Base-by-base conservation (phyloP, 2,888 invertebrate species). In the Orthosia cruda region DNA sequence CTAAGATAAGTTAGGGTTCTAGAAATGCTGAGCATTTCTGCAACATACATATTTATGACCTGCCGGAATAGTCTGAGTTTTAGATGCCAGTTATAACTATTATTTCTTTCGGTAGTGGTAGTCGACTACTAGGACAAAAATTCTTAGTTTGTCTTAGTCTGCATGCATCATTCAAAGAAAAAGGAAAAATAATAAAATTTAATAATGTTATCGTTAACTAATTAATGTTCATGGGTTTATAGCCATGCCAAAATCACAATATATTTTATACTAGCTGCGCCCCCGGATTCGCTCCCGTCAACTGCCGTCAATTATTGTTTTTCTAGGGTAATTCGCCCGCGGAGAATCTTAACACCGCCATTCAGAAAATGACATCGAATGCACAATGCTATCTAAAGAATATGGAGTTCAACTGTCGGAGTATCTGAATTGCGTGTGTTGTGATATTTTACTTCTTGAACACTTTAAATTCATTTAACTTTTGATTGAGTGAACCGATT, bases 11-110 rank as follows among this genome's bases (percentile, higher is more conserved):
- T 69, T 70, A 61, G 49, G 61, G 45, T 54, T 80, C 54, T 75
- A 83, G 62, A 80, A 72, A 83, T 80, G 55, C 64, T 66, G n/a
- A 69, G 16, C 26, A 63, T 83, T 80, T 71, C 71, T 59, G 58
- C 49, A 69, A 63, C 55, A 20, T 79, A 69, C 55, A 68, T 71
- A 61, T 77, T 77, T 80, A 58, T 68, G 59, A 61, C 52, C 50
- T 63, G 50, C n/a, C 18, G 54, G 58, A 59, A 49, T 66, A 54
- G 54, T 68, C 49, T 57, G 20, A 61, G 50, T 54, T 54, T 49
- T 15, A n/a, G 55, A 18, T 40, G n/a, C 11, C 18, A 26, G 4
- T 55, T 40, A 49, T 49, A 64, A 63, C 23, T 47, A 13, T 16
- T 54, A 23, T n/a, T 63, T 63, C 3, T 32, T 40, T 52, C 3